A percentile compares a stretch with the other conserved stretches of the same genome.
phyloP scores from a whole-genome alignment of 2,113 vertebrate species.

The Entomyzon cyanotis region DNA sequence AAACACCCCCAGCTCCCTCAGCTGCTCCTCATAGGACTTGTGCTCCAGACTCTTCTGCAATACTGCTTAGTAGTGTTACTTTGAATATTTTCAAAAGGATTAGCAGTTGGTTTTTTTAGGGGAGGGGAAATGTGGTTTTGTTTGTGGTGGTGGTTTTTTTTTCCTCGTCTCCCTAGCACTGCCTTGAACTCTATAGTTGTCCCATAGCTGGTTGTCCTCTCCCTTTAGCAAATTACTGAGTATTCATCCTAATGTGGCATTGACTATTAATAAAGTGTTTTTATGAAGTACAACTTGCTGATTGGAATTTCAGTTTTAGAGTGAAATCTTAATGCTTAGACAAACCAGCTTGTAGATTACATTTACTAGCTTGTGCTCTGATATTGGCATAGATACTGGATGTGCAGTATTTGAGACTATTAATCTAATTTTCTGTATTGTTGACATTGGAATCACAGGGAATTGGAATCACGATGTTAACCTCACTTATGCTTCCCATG shows the following conservation, averaged over 20 bases:
- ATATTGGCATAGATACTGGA: neutral
- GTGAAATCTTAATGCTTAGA: neutral
- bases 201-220: neutral
- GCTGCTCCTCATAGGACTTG: neutral
- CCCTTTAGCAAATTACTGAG: neutral
- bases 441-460: neutral
- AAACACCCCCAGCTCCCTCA: neutral
- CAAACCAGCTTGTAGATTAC: neutral
- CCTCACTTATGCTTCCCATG: neutral
- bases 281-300: neutral
- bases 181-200: neutral
- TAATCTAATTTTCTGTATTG: neutral
- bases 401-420: neutral
- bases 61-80: neutral
- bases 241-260: neutral
- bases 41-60: neutral
- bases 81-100: neutral
- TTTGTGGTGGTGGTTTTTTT: neutral
- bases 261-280: neutral
- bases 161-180: neutral
- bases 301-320: neutral
- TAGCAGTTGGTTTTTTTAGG: neutral
- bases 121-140: neutral
- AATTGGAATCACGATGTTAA: neutral
- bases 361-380: neutral